Evolutionary conservation across 2,888 invertebrate species (phyloP).

Genomic region (Leucophora obtusa): DNA sequence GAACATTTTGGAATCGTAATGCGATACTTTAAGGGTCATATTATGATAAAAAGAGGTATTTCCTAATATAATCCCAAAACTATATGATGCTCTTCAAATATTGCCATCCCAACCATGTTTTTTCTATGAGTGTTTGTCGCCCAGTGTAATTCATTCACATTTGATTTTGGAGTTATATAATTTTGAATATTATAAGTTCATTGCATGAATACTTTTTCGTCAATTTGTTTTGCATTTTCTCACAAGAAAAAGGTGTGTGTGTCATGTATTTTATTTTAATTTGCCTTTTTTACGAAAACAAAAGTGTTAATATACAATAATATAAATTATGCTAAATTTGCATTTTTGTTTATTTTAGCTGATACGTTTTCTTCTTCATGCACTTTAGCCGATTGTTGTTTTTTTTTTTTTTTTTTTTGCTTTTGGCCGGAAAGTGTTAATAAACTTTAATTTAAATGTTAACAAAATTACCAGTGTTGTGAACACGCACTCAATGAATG

Average conservation of each 20-base stretch:
- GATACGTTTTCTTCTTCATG: not conserved
- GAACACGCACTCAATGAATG: constrained; percentile 47
- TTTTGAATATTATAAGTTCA: constrained; percentile 27
- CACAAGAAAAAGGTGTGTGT: constrained; percentile 48
- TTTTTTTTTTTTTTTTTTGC: not conserved
- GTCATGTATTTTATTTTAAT: constrained; percentile 16
- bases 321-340: constrained; percentile 31
- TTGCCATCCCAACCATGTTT: too few species aligned
- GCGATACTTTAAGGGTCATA: too few species aligned
- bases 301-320: constrained; percentile 20
- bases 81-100: too few species aligned
- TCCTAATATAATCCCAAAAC: too few species aligned
- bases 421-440: constrained; percentile 26
- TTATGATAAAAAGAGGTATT: too few species aligned
- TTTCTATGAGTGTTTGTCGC: too few species aligned
- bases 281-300: constrained; percentile 28
- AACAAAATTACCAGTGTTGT: constrained; percentile 21
- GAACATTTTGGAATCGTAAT: too few species aligned
- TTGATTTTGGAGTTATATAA: constrained; percentile 50
- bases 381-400: not conserved
- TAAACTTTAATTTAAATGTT: constrained; percentile 33
- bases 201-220: constrained; percentile 21
- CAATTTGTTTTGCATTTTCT: constrained; percentile 22
- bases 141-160: constrained; percentile 41
- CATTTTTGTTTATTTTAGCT: constrained; percentile 15